Base-by-base conservation (phyloP, 2,888 invertebrate species). In the Eulithis testata region DNA sequence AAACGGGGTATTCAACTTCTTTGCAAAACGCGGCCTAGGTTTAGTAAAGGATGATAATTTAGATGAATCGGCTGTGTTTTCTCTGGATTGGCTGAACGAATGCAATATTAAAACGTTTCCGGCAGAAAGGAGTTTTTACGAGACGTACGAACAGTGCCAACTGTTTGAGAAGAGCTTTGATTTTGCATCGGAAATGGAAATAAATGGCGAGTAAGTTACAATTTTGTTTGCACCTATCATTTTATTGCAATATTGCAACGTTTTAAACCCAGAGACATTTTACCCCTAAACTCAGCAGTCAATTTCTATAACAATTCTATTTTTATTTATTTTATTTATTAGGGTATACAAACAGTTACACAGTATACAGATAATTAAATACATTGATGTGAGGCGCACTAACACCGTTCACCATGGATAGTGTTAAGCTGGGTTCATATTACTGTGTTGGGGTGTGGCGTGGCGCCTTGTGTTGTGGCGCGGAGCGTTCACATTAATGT, bases 81-180 rank as follows among this genome's bases (percentile, higher is more conserved):
- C 85, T 5, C 72, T 88, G 44, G 86, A 83, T 54, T 77, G 86
- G 72, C 68, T 86, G 47, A 84, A 91, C 60, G 86, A 90, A 66
- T 90, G 91, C 68, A 78, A 82, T 63, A 70, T 76, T 7, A 83
- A 82, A 40, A 76, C 76, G 0, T 80, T 91, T 62, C 87, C 90
- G 0, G 90, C 88, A 0, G 88, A 89, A 62, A 88, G 86, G 63
- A 83, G 81, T 74, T 86, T 86, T 66, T 89, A 89, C 72, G 86
- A 89, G 12, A 80, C 83, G 53, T 88, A 85, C 63, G 87, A 88
- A 31, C 84, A 90, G 71, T 91, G 92, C 62, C 83, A 85, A 58
- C 75, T 81, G 9, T 77, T 80, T 69, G 88, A 88, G 47, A 86
- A 88, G 11, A 82, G 72, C 40, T 73, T 82, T 7, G 76, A 72